phyloP scores from a whole-genome alignment of 1,140 invertebrate species.

The Lasaia peninsularis region DNA sequence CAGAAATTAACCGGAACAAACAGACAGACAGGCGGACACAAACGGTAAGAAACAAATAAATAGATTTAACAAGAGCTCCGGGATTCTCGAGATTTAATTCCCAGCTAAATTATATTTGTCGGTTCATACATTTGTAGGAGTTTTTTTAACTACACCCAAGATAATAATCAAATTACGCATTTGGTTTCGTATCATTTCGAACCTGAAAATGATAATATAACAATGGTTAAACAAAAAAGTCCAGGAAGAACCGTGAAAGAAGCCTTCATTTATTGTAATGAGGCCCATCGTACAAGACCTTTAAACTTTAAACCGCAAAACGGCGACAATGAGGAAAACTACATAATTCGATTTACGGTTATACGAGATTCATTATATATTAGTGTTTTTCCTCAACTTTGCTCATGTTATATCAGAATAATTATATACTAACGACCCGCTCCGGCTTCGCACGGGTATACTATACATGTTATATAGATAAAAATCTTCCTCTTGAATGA shows the following conservation, averaged over 20 bases:
- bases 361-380: neutral
- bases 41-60: neutral
- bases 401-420: no score
- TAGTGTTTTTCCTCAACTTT: no score
- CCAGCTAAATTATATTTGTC: neutral
- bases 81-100: no score
- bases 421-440: no score
- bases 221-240: neutral
- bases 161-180: neutral
- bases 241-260: slow-evolving; percentile 3
- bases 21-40: no score
- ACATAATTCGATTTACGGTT: neutral
- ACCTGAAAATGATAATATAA: slow-evolving; percentile 8
- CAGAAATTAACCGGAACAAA: no score
- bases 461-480: no score
- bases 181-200: neutral
- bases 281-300: neutral
- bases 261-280: slow-evolving; percentile 1
- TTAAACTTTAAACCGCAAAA: neutral
- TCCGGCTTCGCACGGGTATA: no score
- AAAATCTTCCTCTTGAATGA: no score
- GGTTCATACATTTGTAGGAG: neutral
- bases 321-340: neutral
- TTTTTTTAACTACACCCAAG: neutral
- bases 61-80: no score